Conservation (phyloP, 2,797 vertebrate genomes). For the Huso huso region DNA sequence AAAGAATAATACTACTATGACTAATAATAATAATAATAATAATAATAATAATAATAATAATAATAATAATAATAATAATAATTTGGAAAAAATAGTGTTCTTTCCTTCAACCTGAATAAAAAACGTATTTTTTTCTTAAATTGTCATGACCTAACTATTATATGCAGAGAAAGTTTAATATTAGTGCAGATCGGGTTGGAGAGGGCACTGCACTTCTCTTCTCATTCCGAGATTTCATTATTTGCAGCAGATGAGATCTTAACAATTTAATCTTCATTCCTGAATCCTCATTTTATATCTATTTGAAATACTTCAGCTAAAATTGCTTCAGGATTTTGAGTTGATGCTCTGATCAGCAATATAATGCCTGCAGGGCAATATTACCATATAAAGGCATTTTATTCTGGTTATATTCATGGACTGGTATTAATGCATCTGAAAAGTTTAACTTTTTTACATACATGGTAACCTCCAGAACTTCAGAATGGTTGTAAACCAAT, state of each 20-base stretch:
- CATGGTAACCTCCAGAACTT: too few species aligned
- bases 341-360: constrained; percentile 30
- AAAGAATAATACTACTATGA: background rate
- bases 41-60: background rate
- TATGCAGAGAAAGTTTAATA: constrained; percentile 1
- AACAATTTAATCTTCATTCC: constrained; percentile 26
- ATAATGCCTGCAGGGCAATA: constrained; percentile 6
- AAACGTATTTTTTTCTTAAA: background rate
- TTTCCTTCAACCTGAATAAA: background rate
- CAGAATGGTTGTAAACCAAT: too few species aligned
- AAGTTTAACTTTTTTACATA: too few species aligned
- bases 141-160: constrained; percentile 3
- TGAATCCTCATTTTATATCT: constrained; percentile 25
- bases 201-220: background rate
- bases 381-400: too few species aligned
- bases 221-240: constrained; percentile 12
- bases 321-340: constrained; percentile 19
- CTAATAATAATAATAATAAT: background rate
- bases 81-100: too few species aligned
- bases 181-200: constrained; percentile 5
- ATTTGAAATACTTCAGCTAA: constrained; percentile 18
- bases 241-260: constrained; percentile 23
- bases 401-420: too few species aligned
- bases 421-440: too few species aligned
- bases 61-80: background rate